Evolutionary conservation across 2,113 vertebrate genomes (phyloP).

Genomic region (Sinocyclocheilus anophthalmus): DNA sequence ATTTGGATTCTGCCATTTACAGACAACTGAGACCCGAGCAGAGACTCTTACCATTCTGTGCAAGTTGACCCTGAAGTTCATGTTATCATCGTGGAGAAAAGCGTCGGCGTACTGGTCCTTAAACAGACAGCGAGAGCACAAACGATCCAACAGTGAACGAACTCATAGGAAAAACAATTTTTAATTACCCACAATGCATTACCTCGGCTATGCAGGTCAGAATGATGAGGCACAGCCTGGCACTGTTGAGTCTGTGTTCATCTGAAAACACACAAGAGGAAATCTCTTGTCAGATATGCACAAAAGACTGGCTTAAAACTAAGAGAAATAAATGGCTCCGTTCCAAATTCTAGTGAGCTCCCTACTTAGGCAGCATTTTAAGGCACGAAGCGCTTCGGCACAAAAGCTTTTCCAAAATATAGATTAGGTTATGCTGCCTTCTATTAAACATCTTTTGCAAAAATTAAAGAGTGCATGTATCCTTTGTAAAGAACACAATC

Average conservation of each 20-base stretch:
- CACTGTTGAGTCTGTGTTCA: slow-evolving; percentile 96
- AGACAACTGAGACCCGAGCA: not conserved
- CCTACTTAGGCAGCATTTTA: not conserved
- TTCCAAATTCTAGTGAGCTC: not conserved
- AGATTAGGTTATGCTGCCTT: not conserved
- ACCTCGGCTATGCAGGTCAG: slow-evolving; percentile 99
- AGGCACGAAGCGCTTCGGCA: not conserved
- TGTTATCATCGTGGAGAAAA: slow-evolving; percentile 98
- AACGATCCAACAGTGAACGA: not conserved
- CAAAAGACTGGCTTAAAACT: not conserved
- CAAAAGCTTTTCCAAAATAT: not conserved
- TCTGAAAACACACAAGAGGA: slow-evolving; percentile 78
- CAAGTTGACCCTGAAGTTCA: slow-evolving; percentile 98
- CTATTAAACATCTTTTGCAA: not conserved
- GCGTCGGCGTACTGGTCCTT: slow-evolving; percentile 98
- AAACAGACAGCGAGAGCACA: slow-evolving; percentile 16
- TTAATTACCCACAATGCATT: slow-evolving; percentile 32
- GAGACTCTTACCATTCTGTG: slow-evolving; percentile 90
- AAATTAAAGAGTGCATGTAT: not conserved
- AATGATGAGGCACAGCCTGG: slow-evolving; percentile 96
- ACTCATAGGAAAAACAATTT: not conserved
- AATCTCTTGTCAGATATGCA: not conserved
- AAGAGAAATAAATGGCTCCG: not conserved
- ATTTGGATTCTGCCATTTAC: not conserved
- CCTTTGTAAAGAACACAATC: not conserved